Conservation (phyloP, 2,888 invertebrate genomes). For the Stenchaetothrips biformis region DNA sequence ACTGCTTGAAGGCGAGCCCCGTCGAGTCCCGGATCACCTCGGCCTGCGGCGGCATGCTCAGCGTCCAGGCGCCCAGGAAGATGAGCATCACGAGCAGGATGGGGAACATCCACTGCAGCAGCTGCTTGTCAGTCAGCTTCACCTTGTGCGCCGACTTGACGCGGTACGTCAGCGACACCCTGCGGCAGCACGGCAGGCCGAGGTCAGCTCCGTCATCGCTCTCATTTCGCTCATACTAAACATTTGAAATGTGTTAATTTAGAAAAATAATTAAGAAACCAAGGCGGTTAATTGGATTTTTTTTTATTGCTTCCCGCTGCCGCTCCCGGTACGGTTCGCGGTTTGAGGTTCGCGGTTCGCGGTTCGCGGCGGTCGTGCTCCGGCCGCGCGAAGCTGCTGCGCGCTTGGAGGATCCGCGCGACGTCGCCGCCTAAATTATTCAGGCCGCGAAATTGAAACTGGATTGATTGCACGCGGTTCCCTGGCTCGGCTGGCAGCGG, state of each 20-base stretch:
- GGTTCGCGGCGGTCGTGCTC: no score
- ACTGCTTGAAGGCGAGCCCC: constrained; percentile 80
- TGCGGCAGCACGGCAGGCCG: constrained; percentile 51
- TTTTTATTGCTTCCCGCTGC: constrained; percentile 10
- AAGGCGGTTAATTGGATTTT: no score
- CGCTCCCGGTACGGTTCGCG: neutral
- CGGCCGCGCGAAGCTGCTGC: no score
- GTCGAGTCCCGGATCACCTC: constrained; percentile 70
- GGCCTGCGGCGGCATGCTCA: constrained; percentile 77
- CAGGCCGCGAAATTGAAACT: no score
- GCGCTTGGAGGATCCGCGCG: no score
- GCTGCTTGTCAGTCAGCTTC: constrained; percentile 85
- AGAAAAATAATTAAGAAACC: no score
- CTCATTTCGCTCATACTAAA: no score
- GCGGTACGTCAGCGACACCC: constrained; percentile 85
- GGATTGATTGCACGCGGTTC: no score
- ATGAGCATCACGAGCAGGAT: constrained; percentile 84
- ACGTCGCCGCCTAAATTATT: no score
- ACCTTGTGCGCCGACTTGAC: constrained; percentile 91
- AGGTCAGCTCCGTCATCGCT: no score
- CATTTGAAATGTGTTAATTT: no score
- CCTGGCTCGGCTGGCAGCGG: no score
- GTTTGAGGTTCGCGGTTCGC: neutral
- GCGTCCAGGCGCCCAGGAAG: constrained; percentile 85
- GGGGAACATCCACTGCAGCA: constrained; percentile 89